Percentiles rank a stretch among this genome's conserved stretches.
phyloP scores from a whole-genome alignment of 2,797 vertebrate species.

The Ispidina picta region DNA sequence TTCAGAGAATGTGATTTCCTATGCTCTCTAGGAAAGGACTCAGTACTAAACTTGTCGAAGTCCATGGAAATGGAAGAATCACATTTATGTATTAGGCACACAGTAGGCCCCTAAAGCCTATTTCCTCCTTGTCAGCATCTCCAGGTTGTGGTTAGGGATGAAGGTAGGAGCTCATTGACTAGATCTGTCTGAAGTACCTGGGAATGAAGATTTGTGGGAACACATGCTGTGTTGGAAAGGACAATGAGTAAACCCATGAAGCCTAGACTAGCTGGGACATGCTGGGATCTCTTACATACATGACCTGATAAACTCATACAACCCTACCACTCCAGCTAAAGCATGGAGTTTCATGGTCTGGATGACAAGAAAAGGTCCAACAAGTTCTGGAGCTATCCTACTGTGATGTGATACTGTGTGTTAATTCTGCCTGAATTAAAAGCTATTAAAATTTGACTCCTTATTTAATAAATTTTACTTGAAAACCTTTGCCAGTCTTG shows the following conservation, averaged over 20 bases:
- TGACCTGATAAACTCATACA: background rate
- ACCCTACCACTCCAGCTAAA: background rate
- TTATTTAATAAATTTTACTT: background rate
- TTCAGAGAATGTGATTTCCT: background rate
- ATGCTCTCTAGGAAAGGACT: background rate
- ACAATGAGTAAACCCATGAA: conserved; percentile 7
- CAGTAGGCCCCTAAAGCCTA: background rate
- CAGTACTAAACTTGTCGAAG: background rate
- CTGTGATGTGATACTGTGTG: too few relatives aligned
- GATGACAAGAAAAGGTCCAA: background rate
- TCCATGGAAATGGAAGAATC: background rate
- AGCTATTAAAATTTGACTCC: background rate
- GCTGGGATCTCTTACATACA: background rate
- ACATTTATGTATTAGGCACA: background rate
- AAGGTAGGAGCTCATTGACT: background rate
- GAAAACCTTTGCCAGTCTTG: background rate
- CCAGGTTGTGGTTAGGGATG: background rate
- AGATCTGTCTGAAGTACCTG: background rate
- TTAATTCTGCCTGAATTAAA: background rate
- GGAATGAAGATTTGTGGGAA: background rate
- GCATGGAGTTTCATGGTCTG: background rate
- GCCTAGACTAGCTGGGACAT: background rate
- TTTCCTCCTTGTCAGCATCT: background rate
- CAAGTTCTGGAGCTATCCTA: background rate
- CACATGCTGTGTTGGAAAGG: background rate